These are phyloP conservation scores for Ceratoteleas bidentatus DNA, from an alignment of 1,140 invertebrate species.

Conservation along the genomic window DNA sequence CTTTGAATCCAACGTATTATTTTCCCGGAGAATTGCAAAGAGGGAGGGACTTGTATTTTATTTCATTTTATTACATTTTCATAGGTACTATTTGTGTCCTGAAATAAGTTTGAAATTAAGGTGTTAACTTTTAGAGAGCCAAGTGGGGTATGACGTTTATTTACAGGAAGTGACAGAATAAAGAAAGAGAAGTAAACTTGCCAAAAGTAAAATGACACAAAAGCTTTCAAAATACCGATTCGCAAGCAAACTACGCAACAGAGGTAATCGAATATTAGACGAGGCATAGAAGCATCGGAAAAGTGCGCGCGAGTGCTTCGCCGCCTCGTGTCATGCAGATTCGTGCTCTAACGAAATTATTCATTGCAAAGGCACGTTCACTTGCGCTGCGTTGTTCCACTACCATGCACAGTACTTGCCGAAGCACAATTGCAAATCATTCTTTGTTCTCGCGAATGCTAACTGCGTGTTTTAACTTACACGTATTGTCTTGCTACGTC, in stretches of 20 bases:
- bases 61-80: background rate
- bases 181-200: conserved; percentile 47
- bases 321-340: conserved; percentile 62
- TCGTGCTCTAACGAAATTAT: conserved; percentile 62
- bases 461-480: conserved; percentile 13
- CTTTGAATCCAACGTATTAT: too few relatives aligned
- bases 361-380: conserved; percentile 56
- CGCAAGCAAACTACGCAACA: conserved; percentile 57
- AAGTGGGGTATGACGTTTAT: conserved; percentile 35
- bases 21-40: too few relatives aligned
- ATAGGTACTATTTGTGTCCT: conserved; percentile 5
- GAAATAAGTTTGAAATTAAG: conserved; percentile 18
- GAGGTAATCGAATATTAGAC: conserved; percentile 59
- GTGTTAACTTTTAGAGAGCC: conserved; percentile 20
- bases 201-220: conserved; percentile 54
- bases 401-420: conserved; percentile 49
- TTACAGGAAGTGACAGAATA: conserved; percentile 43
- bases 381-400: conserved; percentile 42
- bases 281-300: conserved; percentile 52
- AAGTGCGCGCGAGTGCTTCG: conserved; percentile 48
- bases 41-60: background rate
- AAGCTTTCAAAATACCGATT: conserved; percentile 65
- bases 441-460: conserved; percentile 26
- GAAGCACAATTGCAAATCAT: conserved; percentile 41
- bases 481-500: background rate